Base-by-base conservation (phyloP, 1,140 invertebrate genomes). In the Drosophila bocki region DNA sequence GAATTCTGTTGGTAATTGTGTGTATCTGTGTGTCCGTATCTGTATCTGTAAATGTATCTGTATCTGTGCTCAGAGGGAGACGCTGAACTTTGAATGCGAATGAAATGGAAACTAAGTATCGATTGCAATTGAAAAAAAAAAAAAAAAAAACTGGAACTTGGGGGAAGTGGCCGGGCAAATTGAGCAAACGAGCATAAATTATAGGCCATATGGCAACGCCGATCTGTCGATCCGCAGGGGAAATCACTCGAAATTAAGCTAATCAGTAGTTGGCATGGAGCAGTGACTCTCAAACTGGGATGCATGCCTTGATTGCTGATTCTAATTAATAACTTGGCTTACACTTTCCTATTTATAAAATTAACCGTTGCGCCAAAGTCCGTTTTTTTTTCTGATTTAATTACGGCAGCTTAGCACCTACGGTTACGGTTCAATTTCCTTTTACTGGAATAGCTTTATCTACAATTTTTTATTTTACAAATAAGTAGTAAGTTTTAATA, bases 61-160 rank as follows among this genome's bases (percentile, higher is more conserved):
- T 42, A 41, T 53, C 22, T 58, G 45, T 63, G 13, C 22, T 11
- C 11, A 48, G 72, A 54, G 59, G 54, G 68, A 74, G 70, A 37
- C 50, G 22, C 57, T 65, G 71, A 75, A 75, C 59, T 76, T 59
- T 76, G 51, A 70, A 60, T 70, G 68, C 82, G 71, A 85, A 85
- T 69, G 78, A 85, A 85, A 85, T 69, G 72, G 82, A 85, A 85
- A 85, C 80, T 78, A 78, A 63, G 68, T 75, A 85, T 85, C 68
- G 78, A 85, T 85, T 85, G 78, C 67, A 74, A 84, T 83, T 84
- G 65, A 45, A 56, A 29, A 29, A 26, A 26, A 26, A 26, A 26
- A 26, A 2, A 29, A 29, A 29, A 29, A 29, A 77, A 47, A 71
- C 72, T 75, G 74, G 60, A 75, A 65, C 61, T 77, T 77, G 62